Conservation (phyloP, 2,797 vertebrate genomes). For the Leptatherina wallacei region DNA sequence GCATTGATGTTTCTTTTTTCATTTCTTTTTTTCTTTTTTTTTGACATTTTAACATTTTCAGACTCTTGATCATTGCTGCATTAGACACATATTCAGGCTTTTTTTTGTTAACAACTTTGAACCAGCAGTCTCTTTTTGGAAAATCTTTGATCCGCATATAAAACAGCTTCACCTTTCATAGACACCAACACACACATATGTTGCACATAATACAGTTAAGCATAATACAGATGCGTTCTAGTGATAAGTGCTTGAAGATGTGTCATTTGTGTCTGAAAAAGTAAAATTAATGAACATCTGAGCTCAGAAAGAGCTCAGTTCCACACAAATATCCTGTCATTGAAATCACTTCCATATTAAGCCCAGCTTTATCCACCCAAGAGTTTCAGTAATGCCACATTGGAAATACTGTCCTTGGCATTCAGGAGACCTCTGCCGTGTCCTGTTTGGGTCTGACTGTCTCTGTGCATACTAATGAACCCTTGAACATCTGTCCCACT, state of each 20-base stretch:
- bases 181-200: not conserved
- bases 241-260: not conserved
- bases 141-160: not conserved
- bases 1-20: not conserved
- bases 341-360: slow-evolving; percentile 29
- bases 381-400: slow-evolving; percentile 50
- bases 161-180: slow-evolving; percentile 2
- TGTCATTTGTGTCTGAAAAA: not conserved
- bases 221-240: not conserved
- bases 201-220: not conserved
- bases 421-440: slow-evolving; percentile 79
- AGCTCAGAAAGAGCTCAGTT: slow-evolving; percentile 3
- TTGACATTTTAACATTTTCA: not conserved
- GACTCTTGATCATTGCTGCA: not conserved
- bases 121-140: not conserved
- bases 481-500: slow-evolving; percentile 85
- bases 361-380: slow-evolving; percentile 43
- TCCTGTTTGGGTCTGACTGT: slow-evolving; percentile 70
- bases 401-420: slow-evolving; percentile 80
- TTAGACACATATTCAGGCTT: not conserved
- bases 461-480: slow-evolving; percentile 84
- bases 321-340: slow-evolving; percentile 26
- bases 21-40: not conserved
- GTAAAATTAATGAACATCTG: not conserved
- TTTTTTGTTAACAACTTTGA: not conserved